A percentile compares a stretch with the other conserved stretches of the same genome.
Evolutionary conservation across 2,797 vertebrate genomes (phyloP).

Genomic region (Sarcoramphus papa): DNA sequence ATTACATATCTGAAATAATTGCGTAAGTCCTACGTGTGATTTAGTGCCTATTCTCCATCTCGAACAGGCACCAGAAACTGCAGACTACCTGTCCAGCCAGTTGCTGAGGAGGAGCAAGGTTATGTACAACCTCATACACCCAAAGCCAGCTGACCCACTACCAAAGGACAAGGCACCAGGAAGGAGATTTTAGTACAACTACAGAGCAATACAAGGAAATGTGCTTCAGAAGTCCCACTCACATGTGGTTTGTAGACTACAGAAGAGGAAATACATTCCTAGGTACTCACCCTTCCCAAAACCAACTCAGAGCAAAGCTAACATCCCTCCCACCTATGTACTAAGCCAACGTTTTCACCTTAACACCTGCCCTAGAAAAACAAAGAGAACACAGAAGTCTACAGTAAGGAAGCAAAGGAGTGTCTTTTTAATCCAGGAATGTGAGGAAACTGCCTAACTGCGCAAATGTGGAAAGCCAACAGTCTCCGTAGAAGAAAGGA

Average conservation of each 20-base stretch:
- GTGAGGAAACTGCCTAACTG: not conserved
- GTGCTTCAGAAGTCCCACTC: not conserved
- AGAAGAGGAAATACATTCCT: not conserved
- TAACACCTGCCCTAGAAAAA: not conserved
- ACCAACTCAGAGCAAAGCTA: not conserved
- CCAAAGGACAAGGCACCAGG: not conserved
- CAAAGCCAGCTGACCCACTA: not conserved
- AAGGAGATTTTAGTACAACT: not conserved
- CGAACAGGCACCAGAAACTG: not conserved
- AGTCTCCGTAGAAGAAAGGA: not conserved
- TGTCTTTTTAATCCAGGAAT: not conserved
- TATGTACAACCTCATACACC: not conserved
- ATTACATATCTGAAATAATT: not conserved
- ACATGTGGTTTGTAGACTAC: not conserved
- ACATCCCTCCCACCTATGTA: not conserved
- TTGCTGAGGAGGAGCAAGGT: not conserved
- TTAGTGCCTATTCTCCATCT: not conserved
- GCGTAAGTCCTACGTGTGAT: accelerated
- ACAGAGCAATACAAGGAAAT: not conserved
- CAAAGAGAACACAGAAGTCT: not conserved
- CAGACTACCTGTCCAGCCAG: not conserved
- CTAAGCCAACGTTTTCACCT: not conserved
- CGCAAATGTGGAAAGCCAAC: not conserved
- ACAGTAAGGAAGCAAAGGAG: not conserved
- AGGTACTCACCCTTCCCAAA: not conserved